These are phyloP conservation scores for Sylvia borin DNA, from an alignment of 2,797 vertebrate species.

Conservation along the genomic window DNA sequence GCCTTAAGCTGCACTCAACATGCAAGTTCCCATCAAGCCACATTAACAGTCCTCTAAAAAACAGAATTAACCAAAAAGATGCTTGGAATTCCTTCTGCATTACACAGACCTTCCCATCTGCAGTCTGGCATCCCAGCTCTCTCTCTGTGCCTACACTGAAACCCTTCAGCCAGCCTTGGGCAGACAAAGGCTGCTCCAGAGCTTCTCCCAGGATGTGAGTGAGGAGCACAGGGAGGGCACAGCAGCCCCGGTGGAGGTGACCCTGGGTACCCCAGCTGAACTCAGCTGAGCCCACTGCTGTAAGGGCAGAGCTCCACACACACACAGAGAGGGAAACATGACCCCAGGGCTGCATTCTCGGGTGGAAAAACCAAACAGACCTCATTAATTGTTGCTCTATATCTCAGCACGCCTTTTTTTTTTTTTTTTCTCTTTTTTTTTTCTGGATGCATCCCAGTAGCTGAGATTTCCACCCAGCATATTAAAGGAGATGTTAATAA, in stretches of 20 bases:
- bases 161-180: background rate
- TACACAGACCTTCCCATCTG: constrained; percentile 30
- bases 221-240: background rate
- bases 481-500: background rate
- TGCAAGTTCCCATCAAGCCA: constrained; percentile 8
- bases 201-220: background rate
- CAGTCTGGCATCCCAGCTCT: background rate
- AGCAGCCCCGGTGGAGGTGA: background rate
- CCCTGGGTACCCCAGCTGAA: background rate
- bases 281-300: background rate
- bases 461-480: background rate
- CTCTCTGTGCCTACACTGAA: background rate
- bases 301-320: background rate
- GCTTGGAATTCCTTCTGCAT: constrained; percentile 61
- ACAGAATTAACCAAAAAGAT: constrained; percentile 58
- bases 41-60: constrained; percentile 37
- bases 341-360: background rate
- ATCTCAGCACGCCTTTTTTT: background rate
- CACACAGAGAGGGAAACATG: background rate
- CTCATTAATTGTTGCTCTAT: background rate
- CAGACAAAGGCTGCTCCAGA: background rate
- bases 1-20: background rate
- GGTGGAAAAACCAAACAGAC: background rate
- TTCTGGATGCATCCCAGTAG: background rate
- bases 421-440: background rate